phyloP scores from a whole-genome alignment of 2,888 invertebrate genomes.

The Troides oblongomaculatus region DNA sequence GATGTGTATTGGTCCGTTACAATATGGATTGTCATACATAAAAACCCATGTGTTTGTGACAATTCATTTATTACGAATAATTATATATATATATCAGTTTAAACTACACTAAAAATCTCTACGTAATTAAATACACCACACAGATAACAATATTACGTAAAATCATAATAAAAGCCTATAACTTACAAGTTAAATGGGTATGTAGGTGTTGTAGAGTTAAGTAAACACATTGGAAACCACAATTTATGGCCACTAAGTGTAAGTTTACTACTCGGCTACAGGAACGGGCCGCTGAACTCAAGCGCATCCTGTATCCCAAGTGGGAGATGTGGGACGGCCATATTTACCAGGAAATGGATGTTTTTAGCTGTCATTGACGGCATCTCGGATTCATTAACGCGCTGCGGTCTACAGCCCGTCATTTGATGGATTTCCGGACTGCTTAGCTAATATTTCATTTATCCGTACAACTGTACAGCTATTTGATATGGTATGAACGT shows the following conservation, averaged over 20 bases:
- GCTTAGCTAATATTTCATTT: no score
- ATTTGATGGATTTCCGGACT: neutral
- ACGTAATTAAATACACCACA: neutral
- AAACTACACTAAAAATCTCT: no score
- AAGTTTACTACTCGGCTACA: slow-evolving; percentile 56
- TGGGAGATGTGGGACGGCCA: slow-evolving; percentile 62
- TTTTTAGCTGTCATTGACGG: slow-evolving; percentile 70
- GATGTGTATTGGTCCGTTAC: no score
- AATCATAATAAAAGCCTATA: neutral
- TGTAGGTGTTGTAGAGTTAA: slow-evolving; percentile 22
- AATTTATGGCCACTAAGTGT: slow-evolving; percentile 60
- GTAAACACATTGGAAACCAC: slow-evolving; percentile 54
- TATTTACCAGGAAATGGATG: slow-evolving; percentile 73
- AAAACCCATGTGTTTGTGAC: no score
- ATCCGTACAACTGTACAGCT: no score
- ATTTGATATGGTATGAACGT: no score
- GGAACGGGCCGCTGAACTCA: slow-evolving; percentile 59
- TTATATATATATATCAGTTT: no score
- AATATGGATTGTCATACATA: no score
- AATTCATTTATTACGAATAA: no score
- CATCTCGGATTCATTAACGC: slow-evolving; percentile 60
- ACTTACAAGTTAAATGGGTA: slow-evolving; percentile 12
- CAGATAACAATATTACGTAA: neutral
- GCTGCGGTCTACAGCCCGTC: slow-evolving; percentile 57
- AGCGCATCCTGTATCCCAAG: slow-evolving; percentile 71